Conservation (phyloP, 1,140 invertebrate species). For the Kradibia gibbosae region DNA sequence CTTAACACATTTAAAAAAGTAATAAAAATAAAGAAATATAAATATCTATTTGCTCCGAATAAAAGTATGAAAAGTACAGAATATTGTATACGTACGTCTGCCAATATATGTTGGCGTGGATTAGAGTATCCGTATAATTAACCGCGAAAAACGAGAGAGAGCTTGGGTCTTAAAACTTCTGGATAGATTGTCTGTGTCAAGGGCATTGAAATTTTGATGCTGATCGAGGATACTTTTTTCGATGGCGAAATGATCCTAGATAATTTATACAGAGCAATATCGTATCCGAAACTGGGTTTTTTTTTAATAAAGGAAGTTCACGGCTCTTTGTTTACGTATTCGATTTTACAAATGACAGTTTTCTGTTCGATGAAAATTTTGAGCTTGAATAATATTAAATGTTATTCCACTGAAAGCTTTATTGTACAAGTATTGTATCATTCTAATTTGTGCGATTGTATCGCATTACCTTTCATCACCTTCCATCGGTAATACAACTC, state of each 20-base stretch:
- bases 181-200: constrained; percentile 33
- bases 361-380: too few species aligned
- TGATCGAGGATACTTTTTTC: constrained; percentile 34
- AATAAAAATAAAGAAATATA: neutral
- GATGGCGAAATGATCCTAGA: neutral
- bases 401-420: too few species aligned
- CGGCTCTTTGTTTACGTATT: too few species aligned
- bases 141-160: neutral
- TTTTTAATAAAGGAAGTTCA: too few species aligned
- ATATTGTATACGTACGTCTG: too few species aligned
- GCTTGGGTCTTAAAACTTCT: constrained; percentile 21
- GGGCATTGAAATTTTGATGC: constrained; percentile 33
- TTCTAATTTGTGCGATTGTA: too few species aligned
- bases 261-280: constrained; percentile 4
- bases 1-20: neutral
- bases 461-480: too few species aligned
- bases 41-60: neutral
- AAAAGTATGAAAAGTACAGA: too few species aligned
- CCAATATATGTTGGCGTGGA: neutral
- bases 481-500: too few species aligned
- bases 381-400: too few species aligned
- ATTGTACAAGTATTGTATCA: too few species aligned
- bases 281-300: neutral
- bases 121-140: neutral
- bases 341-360: too few species aligned